Evolutionary conservation across 53 echinoderm and acorn worm species (phyloP).

Genomic region (Glandiceps talaboti): DNA sequence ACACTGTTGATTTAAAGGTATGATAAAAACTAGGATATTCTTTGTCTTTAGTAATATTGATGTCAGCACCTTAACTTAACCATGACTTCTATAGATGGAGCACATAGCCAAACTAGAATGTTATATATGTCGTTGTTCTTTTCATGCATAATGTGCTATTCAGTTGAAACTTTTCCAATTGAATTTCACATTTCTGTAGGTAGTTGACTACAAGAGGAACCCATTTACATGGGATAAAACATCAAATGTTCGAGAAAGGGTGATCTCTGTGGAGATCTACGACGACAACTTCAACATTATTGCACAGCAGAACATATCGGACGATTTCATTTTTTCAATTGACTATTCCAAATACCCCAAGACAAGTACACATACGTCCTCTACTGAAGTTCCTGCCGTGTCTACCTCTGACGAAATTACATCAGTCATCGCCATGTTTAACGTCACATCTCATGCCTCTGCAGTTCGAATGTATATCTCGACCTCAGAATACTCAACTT

Average conservation of each 20-base stretch:
- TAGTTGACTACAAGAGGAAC: background rate
- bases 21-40: no score
- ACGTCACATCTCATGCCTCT: background rate
- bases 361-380: no score
- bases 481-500: background rate
- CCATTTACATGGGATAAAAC: background rate
- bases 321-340: background rate
- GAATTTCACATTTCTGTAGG: no score
- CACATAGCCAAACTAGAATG: no score
- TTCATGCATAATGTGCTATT: no score
- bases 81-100: no score
- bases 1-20: no score
- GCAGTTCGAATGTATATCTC: background rate
- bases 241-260: background rate
- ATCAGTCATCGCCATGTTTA: background rate
- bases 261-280: background rate
- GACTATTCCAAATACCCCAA: background rate
- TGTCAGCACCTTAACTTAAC: no score
- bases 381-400: background rate
- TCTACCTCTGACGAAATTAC: background rate
- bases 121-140: no score
- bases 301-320: background rate
- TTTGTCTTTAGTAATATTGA: no score
- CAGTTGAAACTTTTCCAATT: no score
- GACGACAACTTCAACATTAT: background rate